Percentiles rank a stretch among this genome's conserved stretches.
phyloP scores from a whole-genome alignment of 2,797 vertebrate genomes.

The Pogonophryne albipinna region DNA sequence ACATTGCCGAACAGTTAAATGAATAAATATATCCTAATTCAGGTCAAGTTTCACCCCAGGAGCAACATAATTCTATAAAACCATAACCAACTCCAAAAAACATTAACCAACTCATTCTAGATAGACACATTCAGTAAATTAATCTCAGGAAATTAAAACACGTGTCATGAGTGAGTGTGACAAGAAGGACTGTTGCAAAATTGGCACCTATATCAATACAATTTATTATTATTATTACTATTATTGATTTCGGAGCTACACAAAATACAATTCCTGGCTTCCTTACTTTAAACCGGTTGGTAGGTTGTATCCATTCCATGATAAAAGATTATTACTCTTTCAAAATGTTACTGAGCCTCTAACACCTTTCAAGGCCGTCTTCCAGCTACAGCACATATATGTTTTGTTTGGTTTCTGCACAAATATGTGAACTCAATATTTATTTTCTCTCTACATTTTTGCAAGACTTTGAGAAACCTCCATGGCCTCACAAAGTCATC shows the following conservation, averaged over 20 bases:
- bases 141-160: no score
- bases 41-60: background rate
- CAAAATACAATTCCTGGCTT: background rate
- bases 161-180: background rate
- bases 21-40: no score
- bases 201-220: background rate
- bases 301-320: background rate
- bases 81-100: background rate
- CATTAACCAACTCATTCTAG: background rate
- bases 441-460: background rate
- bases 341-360: background rate
- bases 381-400: background rate
- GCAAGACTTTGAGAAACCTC: conserved; percentile 1
- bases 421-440: background rate
- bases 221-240: no score
- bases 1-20: no score
- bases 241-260: conserved; percentile 1
- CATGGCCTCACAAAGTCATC: background rate
- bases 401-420: conserved; percentile 7
- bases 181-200: background rate
- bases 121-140: no score
- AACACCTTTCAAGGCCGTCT: conserved; percentile 18
- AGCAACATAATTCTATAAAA: background rate
- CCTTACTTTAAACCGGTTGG: background rate
- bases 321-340: conserved; percentile 14